Evolutionary conservation across 1,140 invertebrate species (phyloP), one percentile per base, ranked within the genome.

Genomic region (Hyphantria cunea): DNA sequence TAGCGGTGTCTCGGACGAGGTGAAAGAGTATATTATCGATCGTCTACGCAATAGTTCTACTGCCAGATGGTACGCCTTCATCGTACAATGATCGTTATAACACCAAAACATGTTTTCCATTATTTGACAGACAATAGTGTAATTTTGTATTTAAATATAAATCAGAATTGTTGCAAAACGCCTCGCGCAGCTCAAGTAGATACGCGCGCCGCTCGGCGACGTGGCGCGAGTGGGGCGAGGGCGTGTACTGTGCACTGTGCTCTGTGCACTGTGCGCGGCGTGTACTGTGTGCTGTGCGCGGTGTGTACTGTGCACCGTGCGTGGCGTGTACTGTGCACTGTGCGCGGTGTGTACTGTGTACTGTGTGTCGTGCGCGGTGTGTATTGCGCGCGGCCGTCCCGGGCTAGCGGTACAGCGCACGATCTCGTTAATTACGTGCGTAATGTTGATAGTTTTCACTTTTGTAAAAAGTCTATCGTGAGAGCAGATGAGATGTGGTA

Each of bases 381-480:
- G 7, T 32, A n/a, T n/a, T n/a, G 31, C 49, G 25, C 44, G 42
- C 25, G 10, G 48, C n/a, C 37, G 62, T 58, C 32, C 58, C 33
- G 50, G 44, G 41, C 33, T 37, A 50, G 70, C 60, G 62, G 70
- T 49, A 39, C 50, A 44, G 51, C 74, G 78, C 71, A 72, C 78
- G 76, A 82, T 82, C 82, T 83, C 82, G 78, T 76, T 79, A 65
- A 80, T 84, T 82, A 78, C 80, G 80, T 82, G 83, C 82, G 80
- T 84, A 67, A 75, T 86, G 86, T 87, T 88, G 89, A 86, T 91
- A 91, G 86, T 91, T 91, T 92, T 89, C 87, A 91, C 90, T 91
- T 92, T 91, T 92, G 91, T 92, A 92, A 91, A 91, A 92, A 91
- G 89, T 90, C 80, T 89, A 89, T 87, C 84, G 82, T 89, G 84